A percentile compares a stretch with the other conserved stretches of the same genome.
phyloP scores from a whole-genome alignment of 2,113 vertebrate genomes.

The Toxotes chatareus region DNA sequence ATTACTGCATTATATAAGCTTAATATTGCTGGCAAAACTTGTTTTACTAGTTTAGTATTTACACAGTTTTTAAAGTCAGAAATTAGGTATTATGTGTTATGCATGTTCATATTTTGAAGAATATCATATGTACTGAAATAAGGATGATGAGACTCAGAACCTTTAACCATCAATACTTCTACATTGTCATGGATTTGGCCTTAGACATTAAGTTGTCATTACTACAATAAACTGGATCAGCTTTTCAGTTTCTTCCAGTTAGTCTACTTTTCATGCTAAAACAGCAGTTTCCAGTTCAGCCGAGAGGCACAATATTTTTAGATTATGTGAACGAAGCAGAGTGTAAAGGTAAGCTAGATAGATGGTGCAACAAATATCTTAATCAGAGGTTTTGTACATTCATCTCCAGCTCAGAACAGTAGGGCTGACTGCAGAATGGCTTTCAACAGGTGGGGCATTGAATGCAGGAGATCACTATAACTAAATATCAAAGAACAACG shows the following conservation, averaged over 20 bases:
- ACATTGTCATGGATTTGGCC: neutral
- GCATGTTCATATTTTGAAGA: neutral
- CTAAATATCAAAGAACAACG: too few relatives aligned
- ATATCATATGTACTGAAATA: neutral
- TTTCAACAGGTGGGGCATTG: neutral
- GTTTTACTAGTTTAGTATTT: neutral
- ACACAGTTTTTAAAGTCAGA: neutral
- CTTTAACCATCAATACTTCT: neutral
- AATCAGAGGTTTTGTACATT: too few relatives aligned
- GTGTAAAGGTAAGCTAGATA: neutral
- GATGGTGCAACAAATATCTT: conserved; percentile 9
- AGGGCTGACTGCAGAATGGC: neutral
- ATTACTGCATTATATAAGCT: neutral
- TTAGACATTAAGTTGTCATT: neutral
- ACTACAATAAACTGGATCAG: neutral
- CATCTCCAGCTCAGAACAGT: conserved; percentile 2
- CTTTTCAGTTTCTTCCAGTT: conserved; percentile 2
- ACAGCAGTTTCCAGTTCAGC: conserved; percentile 1
- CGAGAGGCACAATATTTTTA: conserved; percentile 1
- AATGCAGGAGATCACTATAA: neutral
- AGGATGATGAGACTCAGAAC: neutral
- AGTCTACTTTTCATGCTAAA: neutral
- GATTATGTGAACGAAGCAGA: neutral
- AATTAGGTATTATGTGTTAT: neutral
- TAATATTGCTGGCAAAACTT: neutral